Evolutionary conservation across 2,888 invertebrate genomes (phyloP), one percentile per base, ranked within the genome.

Genomic region (Nymphalis c-album): DNA sequence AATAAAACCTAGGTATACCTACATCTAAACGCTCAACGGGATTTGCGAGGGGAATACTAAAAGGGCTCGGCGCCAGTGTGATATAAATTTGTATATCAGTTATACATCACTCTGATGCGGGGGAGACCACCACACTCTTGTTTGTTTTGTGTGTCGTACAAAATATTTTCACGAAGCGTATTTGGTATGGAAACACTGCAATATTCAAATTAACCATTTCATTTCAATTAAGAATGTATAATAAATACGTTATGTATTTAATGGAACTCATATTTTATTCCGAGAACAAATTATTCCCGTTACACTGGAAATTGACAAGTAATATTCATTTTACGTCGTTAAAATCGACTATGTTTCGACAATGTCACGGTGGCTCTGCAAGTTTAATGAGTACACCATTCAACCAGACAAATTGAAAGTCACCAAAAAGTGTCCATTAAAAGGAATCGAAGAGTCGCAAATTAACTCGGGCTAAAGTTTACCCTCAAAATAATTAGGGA

Each of bases 401-500:
- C 85, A 83, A 85, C 84, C 86, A 83, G 84, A 87, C 82, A 90
- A 91, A 91, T 90, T 91, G 87, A 85, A 84, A 90, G 88, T 90
- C 87, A 86, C 85, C 86, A 81, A 85, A 89, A 90, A 88, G 90
- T 90, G 87, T 87, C 90, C 90, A 90, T 91, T 91, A 90, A 89
- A 88, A 84, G 85, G 87, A 88, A 86, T 85, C 85, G 85, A 89
- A 88, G 87, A 86, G 80, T 84, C 81, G 86, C 85, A 91, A 92
- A 91, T 92, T 92, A 90, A 91, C 91, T 91, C 85, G 75, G 78
- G 84, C 80, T 80, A 89, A 91, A 92, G 91, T 91, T 92, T 91
- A 91, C 91, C 91, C 91, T 88, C 91, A 86, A 92, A 92, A 91
- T 91, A 92, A 92, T 92, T 91, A 91, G 88, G 89, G 91, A 91